Evolutionary conservation across 2,113 vertebrate species (phyloP), one percentile per base, ranked within the genome.

Genomic region (Otus sunia): DNA sequence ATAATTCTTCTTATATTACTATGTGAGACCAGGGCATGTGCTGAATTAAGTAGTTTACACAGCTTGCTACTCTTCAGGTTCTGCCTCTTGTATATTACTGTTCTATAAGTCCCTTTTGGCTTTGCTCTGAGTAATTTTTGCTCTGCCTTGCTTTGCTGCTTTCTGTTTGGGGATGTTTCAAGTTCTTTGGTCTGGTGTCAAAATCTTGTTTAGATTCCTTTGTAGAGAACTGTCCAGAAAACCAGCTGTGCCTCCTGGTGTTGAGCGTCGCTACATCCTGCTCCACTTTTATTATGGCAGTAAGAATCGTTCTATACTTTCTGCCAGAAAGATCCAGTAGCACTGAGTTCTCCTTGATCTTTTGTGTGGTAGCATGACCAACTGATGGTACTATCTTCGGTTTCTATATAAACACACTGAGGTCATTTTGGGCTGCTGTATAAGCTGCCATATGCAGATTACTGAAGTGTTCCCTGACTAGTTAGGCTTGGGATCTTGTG

Each of bases 11-110:
- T 64, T 83, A 9, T 29, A 4, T 60, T 66, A 30, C 39, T 62
- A 8, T 59, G 37, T 37, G 84, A 85, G 30, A 91, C 29, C 32
- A 56, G 82, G 58, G 36, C 62, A 43, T 66, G 78, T 77, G 41
- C 72, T 92, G 91, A 92, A 74, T 88, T 88, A 88, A 94, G 32
- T 32, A 86, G 64, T 86, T 94, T 50, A 81, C 23, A 50, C 50
- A 88, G 64, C 59, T 83, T 93, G 72, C 82, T 25, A 21, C 37
- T 86, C 72, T 32, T 86, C 68, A 47, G 52, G 50, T 74, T 88
- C 32, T 92, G 50, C 47, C 83, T 79, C 32, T 25, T 84, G 19
- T 47, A 2, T 12, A 5, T 47, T 66, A 10, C 56, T 77, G 73
- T 45, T 94, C 60, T 62, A 26, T 1, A 6, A 84, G 60, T 84